A percentile compares a stretch with the other conserved stretches of the same genome.
Conservation (phyloP, 2,797 vertebrate genomes). For the Pseudochaenichthys georgianus region DNA sequence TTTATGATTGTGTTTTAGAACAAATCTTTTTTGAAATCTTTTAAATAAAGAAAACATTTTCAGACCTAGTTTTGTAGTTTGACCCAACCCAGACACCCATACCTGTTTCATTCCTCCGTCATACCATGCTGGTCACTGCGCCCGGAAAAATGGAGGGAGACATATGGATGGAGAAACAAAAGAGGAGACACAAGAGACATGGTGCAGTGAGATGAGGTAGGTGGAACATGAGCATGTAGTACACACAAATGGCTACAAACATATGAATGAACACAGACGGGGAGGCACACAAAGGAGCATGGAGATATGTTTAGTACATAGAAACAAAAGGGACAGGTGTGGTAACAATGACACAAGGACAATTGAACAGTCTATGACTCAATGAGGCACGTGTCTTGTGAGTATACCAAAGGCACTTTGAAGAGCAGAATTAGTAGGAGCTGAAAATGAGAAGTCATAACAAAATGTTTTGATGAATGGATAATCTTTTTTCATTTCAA, state of each 20-base stretch:
- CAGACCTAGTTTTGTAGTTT: slow-evolving; percentile 64
- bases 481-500: slow-evolving; percentile 7
- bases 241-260: slow-evolving; percentile 46
- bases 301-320: slow-evolving; percentile 4
- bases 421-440: neutral
- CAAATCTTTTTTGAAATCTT: slow-evolving; percentile 15
- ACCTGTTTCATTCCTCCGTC: slow-evolving; percentile 77
- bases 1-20: slow-evolving; percentile 18
- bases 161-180: slow-evolving; percentile 69
- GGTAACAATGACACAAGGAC: slow-evolving; percentile 3
- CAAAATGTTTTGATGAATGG: neutral
- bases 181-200: slow-evolving; percentile 78
- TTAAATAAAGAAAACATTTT: slow-evolving; percentile 29
- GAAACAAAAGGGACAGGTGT: slow-evolving; percentile 17
- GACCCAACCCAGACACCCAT: slow-evolving; percentile 56
- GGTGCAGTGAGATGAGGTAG: slow-evolving; percentile 59
- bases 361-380: neutral
- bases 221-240: slow-evolving; percentile 46
- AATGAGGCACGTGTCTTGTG: neutral
- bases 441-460: neutral
- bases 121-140: slow-evolving; percentile 82
- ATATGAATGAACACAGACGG: slow-evolving; percentile 35
- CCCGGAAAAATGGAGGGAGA: slow-evolving; percentile 74
- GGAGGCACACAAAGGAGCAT: slow-evolving; percentile 25
- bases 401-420: neutral